Percentiles rank a stretch among this genome's conserved stretches.
Evolutionary conservation across 2,113 vertebrate genomes (phyloP).

Genomic region (Hemibagrus wyckioides): DNA sequence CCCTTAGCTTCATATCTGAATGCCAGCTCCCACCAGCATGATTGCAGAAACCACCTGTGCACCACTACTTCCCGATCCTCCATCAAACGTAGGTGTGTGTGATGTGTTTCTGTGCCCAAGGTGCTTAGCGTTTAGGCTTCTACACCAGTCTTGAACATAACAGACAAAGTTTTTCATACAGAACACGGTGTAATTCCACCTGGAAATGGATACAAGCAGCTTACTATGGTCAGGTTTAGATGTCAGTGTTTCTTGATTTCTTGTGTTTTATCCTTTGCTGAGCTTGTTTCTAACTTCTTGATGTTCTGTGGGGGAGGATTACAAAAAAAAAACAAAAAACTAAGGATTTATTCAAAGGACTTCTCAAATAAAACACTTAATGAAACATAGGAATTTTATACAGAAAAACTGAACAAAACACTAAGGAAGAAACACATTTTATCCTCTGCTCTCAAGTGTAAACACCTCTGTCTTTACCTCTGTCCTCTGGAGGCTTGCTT

Average conservation of each 20-base stretch:
- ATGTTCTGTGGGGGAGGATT: not conserved
- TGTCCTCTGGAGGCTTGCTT: not conserved
- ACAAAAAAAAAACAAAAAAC: not conserved
- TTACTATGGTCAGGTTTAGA: not conserved
- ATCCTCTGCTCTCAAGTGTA: not conserved
- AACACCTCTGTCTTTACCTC: not conserved
- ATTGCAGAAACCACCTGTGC: not conserved
- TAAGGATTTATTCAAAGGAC: not conserved
- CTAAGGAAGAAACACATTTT: not conserved
- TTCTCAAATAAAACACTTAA: not conserved
- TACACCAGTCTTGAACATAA: not conserved
- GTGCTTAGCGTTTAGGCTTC: not conserved
- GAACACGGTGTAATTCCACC: not conserved
- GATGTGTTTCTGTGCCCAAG: not conserved
- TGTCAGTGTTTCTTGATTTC: not conserved
- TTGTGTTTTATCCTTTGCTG: not conserved
- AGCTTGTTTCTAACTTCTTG: not conserved
- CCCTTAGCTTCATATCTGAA: not conserved
- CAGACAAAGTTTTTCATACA: not conserved
- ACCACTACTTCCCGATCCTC: not conserved
- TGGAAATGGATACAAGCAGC: not conserved
- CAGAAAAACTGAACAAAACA: not conserved
- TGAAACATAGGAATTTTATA: not conserved
- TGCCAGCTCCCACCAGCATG: not conserved
- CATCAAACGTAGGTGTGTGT: not conserved